Base-by-base conservation (phyloP, 2,888 invertebrate species). In the Ceriagrion tenellum region DNA sequence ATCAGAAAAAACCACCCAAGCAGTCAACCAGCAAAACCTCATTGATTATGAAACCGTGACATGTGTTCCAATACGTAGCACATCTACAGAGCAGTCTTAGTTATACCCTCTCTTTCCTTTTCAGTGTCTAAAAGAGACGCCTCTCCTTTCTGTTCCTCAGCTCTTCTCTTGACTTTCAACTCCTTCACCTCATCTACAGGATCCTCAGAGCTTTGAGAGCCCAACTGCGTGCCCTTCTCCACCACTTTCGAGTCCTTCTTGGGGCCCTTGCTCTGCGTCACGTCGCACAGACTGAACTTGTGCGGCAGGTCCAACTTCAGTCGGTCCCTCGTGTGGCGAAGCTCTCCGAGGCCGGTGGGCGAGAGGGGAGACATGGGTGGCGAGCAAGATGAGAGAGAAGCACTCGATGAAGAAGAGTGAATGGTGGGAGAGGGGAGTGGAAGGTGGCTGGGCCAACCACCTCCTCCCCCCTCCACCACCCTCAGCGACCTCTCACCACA, bases 291-390 rank as follows among this genome's bases (percentile, higher is more conserved):
- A 18, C n/a, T 59, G 74, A 95, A 95, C 63, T 95, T 95, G 47
- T 95, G 74, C 0, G 98, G 97, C 56, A 98, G 97, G 96, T 98
- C 98, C 20, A 98, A 97, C 96, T 98, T 98, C 30, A 98, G 97
- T 96, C 97, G 97, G 96, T 98, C 98, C 95, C 98, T 97, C 12
- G 98, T 98, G 96, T 98, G 98, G 26, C 98, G 97, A 81, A 98
- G 96, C 23, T 98, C 98, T 47, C 98, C 98, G 18, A 98, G 97
- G 55, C 96, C 95, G 23, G 96, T 95, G 0, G 96, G 96, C 23
- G 96, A 96, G 16, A 96, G 96, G 4, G 96, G 96, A n/a, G 96
- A 96, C 10, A 97, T 97, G 95, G 97, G 97, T 59, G 97, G 97
- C 55, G 97, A 97, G 95, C 95, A 88, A 18, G 20, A 40, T 0